phyloP scores from a whole-genome alignment of 2,888 invertebrate genomes.

The Chesias legatella region DNA sequence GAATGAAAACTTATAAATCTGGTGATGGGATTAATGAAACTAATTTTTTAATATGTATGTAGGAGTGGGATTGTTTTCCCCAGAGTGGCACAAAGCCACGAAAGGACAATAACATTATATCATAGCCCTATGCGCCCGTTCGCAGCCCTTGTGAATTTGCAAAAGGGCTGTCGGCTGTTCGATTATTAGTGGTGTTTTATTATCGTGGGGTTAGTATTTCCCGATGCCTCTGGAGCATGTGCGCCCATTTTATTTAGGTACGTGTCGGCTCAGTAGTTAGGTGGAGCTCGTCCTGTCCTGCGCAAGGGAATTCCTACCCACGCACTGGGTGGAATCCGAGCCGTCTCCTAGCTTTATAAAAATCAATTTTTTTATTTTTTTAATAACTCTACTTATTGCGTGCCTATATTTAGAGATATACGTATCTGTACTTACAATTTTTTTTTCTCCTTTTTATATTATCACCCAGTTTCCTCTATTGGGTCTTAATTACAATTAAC shows the following conservation, averaged over 20 bases:
- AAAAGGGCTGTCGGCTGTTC: slow-evolving; percentile 23
- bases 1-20: slow-evolving; percentile 49
- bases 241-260: slow-evolving; percentile 1
- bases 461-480: too few species aligned
- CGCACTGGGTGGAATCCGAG: background rate
- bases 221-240: slow-evolving; percentile 11
- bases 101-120: slow-evolving; percentile 22
- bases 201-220: slow-evolving; percentile 51
- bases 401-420: too few species aligned
- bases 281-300: slow-evolving; percentile 9
- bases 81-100: slow-evolving; percentile 46
- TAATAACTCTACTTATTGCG: too few species aligned
- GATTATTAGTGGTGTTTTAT: slow-evolving; percentile 48
- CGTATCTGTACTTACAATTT: too few species aligned
- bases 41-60: slow-evolving; percentile 25
- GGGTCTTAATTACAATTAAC: too few species aligned
- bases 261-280: slow-evolving; percentile 1
- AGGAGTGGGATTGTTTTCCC: slow-evolving; percentile 40
- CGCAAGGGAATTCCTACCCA: slow-evolving; percentile 7
- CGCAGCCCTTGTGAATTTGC: slow-evolving; percentile 27
- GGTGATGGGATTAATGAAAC: slow-evolving; percentile 14
- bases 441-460: too few species aligned
- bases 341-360: background rate
- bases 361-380: background rate
- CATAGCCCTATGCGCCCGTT: slow-evolving; percentile 11